These are phyloP conservation scores for Empidonax traillii DNA, from an alignment of 2,113 vertebrate species.

Conservation along the genomic window DNA sequence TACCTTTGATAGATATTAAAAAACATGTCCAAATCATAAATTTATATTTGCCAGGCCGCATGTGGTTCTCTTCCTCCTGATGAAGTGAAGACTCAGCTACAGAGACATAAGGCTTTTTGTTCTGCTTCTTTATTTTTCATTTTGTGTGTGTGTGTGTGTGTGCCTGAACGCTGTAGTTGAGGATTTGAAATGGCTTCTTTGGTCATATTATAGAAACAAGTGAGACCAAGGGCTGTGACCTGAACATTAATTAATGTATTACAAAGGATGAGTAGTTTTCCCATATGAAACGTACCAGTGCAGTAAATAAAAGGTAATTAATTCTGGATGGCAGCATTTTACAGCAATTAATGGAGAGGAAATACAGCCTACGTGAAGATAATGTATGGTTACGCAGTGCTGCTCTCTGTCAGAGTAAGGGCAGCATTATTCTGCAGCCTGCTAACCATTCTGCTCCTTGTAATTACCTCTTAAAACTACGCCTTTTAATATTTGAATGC, in stretches of 20 bases:
- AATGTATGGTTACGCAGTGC: background rate
- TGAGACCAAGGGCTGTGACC: background rate
- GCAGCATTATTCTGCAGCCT: background rate
- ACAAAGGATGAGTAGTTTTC: background rate
- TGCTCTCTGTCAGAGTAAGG: background rate
- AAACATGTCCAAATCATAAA: background rate
- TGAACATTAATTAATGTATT: background rate
- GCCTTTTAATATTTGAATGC: constrained; percentile 29
- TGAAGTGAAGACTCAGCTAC: background rate
- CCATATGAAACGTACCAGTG: background rate
- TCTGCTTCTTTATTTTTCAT: background rate
- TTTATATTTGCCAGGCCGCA: background rate
- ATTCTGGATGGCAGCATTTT: background rate
- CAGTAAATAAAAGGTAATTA: constrained; percentile 4
- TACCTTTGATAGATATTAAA: background rate
- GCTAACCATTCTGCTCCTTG: background rate
- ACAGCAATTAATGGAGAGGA: background rate
- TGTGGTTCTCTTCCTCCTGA: background rate
- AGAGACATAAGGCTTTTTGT: background rate
- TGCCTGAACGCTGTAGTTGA: background rate
- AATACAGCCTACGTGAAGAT: background rate
- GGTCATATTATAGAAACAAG: background rate
- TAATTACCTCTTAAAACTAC: background rate
- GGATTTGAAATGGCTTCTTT: background rate
- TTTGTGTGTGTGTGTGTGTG: background rate